Evolutionary conservation across 2,797 vertebrate species (phyloP), one percentile per base, ranked within the genome.

Genomic region (Myiothlypis chrysogaster): DNA sequence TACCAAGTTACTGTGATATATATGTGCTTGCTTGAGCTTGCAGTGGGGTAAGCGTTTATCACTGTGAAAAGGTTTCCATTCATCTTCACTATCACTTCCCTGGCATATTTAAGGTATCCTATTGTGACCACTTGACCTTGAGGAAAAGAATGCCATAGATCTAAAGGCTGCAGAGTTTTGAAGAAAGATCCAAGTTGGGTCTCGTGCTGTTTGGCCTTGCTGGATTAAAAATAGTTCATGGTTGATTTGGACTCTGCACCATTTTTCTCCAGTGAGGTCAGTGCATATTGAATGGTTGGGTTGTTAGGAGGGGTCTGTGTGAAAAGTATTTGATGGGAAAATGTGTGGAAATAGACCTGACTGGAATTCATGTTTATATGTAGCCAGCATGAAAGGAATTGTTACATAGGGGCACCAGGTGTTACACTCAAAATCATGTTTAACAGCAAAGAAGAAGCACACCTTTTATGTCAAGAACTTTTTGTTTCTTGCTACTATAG

Each of bases 381-480:
- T 23, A 57, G 16, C 14, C 30, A 41, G 11, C 0, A 1, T 12
- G n/a, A 73, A 80, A 63, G 22, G 44, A 75, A 44, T 60, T 8
- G 2, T 52, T 83, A 75, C 13, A 12, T 3, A 4, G 4, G 30
- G 22, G 7, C 8, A 41, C 14, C 10, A 30, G 21, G 9, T 66
- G 6, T 53, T 52, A 46, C 0, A 0, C 37, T 78, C 6, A 59
- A 70, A 80, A 52, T 66, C 1, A 1, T 4, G 2, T 75, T 78
- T 71, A 63, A 78, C 6, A 17, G 28, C 39, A 57, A 83, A 80
- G 27, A 39, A 27, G 17, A 84, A 71, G 12, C 21, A 39, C 0
- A 0, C 4, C 4, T 2, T 20, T 6, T 32, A 72, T 12, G 4
- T 3, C 37, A 68, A 57, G 16, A 68, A 8, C 24, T 52, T 87